Conservation (phyloP, 2,113 vertebrate species). For the Pampusana beccarii region DNA sequence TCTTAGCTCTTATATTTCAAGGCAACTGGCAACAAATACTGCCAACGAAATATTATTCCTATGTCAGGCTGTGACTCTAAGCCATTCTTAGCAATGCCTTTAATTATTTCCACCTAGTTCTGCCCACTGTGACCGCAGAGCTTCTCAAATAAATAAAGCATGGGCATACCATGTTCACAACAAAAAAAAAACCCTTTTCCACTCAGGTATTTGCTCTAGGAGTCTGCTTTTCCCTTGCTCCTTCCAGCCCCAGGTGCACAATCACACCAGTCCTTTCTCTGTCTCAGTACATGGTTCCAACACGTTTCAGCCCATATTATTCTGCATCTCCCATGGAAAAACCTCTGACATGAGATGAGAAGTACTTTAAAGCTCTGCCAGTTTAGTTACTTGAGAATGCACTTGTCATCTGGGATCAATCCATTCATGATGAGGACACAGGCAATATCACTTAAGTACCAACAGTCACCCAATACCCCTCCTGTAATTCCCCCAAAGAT, state of each 20-base stretch:
- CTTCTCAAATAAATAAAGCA: background rate
- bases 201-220: background rate
- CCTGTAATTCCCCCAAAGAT: background rate
- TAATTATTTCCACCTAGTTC: background rate
- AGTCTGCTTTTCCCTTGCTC: background rate
- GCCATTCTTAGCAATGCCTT: background rate
- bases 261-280: background rate
- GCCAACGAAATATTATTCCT: background rate
- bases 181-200: background rate
- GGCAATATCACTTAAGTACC: background rate
- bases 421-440: background rate
- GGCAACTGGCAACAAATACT: background rate
- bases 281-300: background rate
- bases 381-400: background rate
- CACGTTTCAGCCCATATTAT: background rate
- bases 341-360: accelerated
- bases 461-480: background rate
- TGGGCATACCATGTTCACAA: background rate
- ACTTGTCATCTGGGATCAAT: background rate
- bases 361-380: background rate
- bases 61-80: background rate
- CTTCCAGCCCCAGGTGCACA: background rate
- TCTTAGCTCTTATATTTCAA: background rate
- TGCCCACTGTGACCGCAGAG: background rate
- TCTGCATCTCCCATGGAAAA: background rate